Evolutionary conservation across 2,888 invertebrate genomes (phyloP).

Genomic region (Lamellibrachia satsuma): DNA sequence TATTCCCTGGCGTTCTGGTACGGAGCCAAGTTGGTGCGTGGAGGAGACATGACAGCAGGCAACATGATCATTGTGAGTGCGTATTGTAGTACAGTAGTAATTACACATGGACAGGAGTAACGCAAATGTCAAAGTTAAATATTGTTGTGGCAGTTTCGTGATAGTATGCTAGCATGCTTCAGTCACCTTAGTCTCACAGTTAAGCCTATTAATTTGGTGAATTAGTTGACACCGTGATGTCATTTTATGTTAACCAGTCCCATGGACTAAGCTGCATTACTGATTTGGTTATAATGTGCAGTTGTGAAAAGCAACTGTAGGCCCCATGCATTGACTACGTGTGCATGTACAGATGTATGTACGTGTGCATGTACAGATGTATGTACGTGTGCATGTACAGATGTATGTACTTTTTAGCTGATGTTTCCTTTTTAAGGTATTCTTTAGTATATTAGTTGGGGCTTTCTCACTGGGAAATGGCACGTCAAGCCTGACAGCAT

Average conservation of each 20-base stretch:
- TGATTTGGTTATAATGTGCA: no score
- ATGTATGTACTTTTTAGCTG: no score
- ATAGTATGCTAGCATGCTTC: no score
- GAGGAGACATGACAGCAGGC: conserved; percentile 49
- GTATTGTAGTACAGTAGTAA: background rate
- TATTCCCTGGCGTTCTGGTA: conserved; percentile 69
- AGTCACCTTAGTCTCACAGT: background rate
- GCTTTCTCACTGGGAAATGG: conserved; percentile 64
- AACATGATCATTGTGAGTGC: conserved; percentile 50
- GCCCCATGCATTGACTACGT: background rate
- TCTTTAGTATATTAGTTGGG: conserved; percentile 72
- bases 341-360: background rate
- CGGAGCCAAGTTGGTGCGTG: conserved; percentile 57
- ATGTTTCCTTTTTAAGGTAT: conserved; percentile 71
- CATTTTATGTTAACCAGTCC: no score
- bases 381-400: background rate
- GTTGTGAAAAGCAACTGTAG: background rate
- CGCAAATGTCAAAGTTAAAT: background rate
- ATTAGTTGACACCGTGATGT: no score
- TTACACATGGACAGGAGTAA: background rate
- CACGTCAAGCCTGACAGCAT: conserved; percentile 55
- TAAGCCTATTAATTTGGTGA: no score
- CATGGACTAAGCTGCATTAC: no score
- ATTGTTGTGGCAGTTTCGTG: no score
- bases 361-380: background rate